These are phyloP conservation scores for Phymanthus crucifer DNA, from an alignment of 92 coral and sea anemone species.

Conservation along the genomic window DNA sequence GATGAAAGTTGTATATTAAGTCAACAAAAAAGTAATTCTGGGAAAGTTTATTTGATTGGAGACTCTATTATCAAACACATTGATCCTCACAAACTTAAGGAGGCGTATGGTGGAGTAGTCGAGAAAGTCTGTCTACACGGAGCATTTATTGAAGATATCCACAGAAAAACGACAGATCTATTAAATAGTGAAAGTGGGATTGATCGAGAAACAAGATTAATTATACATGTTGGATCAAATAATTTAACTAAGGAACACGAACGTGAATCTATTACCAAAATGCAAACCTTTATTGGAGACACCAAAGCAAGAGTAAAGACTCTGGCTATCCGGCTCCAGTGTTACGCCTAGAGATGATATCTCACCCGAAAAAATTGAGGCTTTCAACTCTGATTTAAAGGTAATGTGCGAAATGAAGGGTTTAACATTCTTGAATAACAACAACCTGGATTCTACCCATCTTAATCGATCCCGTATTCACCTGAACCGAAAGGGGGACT, in stretches of 20 bases:
- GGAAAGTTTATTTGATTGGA: neutral
- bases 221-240: conserved; percentile 11
- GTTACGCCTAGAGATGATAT: neutral
- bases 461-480: conserved; percentile 39
- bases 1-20: too few species aligned
- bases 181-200: neutral
- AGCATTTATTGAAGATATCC: neutral
- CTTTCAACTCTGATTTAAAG: neutral
- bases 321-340: neutral
- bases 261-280: neutral
- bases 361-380: neutral
- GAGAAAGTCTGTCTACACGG: neutral
- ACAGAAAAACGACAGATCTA: neutral
- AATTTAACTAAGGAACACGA: conserved; percentile 3
- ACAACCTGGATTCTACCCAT: conserved; percentile 14
- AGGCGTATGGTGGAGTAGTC: neutral
- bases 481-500: conserved; percentile 34
- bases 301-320: neutral
- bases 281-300: neutral
- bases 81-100: neutral
- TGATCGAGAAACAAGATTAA: neutral
- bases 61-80: conserved; percentile 6
- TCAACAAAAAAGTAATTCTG: neutral
- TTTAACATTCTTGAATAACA: neutral
- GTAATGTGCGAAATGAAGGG: neutral